Percentiles rank a stretch among this genome's conserved stretches.
phyloP scores from a whole-genome alignment of 2,113 vertebrate genomes.

The Sisor rabdophorus region DNA sequence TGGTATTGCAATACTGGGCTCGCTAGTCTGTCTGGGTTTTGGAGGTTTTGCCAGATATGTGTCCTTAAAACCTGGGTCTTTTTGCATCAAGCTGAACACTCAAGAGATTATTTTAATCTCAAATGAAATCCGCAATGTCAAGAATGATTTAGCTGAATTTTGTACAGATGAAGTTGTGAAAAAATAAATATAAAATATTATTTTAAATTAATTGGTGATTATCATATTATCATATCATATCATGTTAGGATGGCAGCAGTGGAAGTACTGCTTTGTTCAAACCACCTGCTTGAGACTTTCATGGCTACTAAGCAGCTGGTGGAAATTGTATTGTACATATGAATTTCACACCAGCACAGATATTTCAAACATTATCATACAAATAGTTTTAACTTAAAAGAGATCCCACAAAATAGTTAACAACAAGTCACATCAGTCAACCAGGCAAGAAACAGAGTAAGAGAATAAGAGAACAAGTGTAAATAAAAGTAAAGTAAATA shows the following conservation, averaged over 20 bases:
- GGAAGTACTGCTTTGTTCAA: neutral
- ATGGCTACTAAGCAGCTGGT: neutral
- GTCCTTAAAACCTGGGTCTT: neutral
- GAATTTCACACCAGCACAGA: neutral
- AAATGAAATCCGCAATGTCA: neutral
- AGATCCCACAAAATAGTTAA: neutral
- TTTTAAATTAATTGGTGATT: too few species aligned
- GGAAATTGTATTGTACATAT: neutral
- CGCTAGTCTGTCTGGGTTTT: neutral
- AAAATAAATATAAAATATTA: neutral
- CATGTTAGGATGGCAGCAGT: neutral
- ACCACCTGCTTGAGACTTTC: neutral
- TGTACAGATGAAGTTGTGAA: neutral
- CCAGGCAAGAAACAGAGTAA: too few species aligned
- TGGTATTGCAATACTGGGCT: slow-evolving; percentile 12
- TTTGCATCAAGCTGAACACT: neutral
- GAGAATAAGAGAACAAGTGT: neutral
- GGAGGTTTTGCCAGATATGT: neutral
- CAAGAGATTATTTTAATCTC: neutral
- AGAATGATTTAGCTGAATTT: neutral
- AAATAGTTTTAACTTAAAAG: neutral
- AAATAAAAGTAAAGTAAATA: neutral
- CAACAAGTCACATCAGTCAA: neutral
- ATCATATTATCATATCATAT: too few species aligned
- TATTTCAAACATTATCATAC: neutral